These are phyloP conservation scores for Acomys russatus DNA, from an alignment of 2,797 vertebrate genomes.

Conservation along the genomic window DNA sequence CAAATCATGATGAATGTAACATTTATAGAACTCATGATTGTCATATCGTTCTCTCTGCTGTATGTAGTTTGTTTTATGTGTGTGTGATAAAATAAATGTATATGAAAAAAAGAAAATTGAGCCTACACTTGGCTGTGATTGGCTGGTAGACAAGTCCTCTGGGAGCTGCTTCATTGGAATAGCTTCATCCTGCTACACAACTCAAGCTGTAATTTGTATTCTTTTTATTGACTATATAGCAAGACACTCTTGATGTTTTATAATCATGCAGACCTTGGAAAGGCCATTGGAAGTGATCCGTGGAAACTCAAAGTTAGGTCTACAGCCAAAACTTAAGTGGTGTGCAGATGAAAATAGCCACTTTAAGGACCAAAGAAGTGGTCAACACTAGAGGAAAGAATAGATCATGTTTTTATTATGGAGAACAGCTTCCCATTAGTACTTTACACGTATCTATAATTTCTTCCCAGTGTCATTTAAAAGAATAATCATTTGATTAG, in stretches of 20 bases:
- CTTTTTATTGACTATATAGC: conserved; percentile 45
- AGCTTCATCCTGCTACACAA: background rate
- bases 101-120: too few species aligned
- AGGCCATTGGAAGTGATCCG: background rate
- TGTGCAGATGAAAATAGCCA: conserved; percentile 3
- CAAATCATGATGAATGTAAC: too few species aligned
- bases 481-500: conserved; percentile 65
- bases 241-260: conserved; percentile 38
- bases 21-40: too few species aligned
- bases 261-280: background rate
- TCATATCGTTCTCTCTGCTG: too few species aligned
- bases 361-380: conserved; percentile 21
- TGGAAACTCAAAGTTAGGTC: conserved; percentile 14
- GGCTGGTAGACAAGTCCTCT: background rate
- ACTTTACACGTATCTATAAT: conserved; percentile 56
- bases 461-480: conserved; percentile 64
- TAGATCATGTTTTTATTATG: conserved; percentile 45
- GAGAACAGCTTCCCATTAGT: conserved; percentile 41
- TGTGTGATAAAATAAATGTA: too few species aligned
- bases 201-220: background rate
- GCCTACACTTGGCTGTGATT: background rate
- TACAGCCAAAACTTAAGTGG: conserved; percentile 43
- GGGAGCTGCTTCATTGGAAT: conserved; percentile 22
- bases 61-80: too few species aligned
- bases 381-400: conserved; percentile 42